Conservation (phyloP, 2,113 vertebrate species). For the Muntiacus reevesi region DNA sequence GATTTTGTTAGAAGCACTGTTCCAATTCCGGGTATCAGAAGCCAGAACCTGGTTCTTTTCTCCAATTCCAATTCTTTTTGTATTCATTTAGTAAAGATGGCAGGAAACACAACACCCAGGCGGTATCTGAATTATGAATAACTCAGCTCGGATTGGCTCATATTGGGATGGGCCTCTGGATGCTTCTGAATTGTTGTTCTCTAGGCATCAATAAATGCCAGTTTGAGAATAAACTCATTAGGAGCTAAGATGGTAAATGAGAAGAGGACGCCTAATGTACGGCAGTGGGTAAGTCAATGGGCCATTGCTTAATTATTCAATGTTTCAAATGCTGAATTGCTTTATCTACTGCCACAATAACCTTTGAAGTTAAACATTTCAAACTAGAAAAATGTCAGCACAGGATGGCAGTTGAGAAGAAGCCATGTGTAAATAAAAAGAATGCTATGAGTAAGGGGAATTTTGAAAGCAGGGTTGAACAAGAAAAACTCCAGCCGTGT, state of each 20-base stretch:
- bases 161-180: background rate
- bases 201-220: background rate
- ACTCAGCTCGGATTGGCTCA: background rate
- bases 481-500: fast-evolving
- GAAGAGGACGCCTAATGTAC: background rate
- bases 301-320: background rate
- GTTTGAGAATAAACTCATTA: background rate
- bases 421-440: background rate
- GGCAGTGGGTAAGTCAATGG: background rate
- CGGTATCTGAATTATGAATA: background rate
- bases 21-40: background rate
- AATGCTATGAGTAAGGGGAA: background rate
- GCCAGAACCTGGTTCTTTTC: background rate
- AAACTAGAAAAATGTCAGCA: background rate
- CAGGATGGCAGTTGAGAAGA: background rate
- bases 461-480: background rate
- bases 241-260: background rate
- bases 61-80: background rate
- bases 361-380: background rate
- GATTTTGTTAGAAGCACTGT: background rate
- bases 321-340: background rate
- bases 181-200: background rate
- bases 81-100: background rate
- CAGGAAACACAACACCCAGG: background rate
- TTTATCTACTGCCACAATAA: background rate